Conservation (phyloP, 2,888 invertebrate species). For the Dasysyrphus tricinctus region DNA sequence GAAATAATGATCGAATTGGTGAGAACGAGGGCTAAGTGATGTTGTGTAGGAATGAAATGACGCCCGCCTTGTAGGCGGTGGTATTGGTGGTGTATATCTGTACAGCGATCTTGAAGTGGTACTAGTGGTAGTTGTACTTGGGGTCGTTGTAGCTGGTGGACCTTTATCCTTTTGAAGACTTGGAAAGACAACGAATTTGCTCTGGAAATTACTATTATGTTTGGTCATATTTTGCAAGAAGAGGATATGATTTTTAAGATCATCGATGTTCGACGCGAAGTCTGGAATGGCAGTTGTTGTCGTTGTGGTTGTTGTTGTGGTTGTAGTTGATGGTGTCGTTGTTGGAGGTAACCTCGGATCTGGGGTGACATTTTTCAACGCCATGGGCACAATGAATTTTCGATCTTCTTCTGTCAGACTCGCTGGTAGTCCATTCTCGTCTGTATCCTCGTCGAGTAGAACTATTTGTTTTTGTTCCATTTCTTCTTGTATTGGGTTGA, state of each 20-base stretch:
- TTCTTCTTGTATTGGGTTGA: conserved; percentile 82
- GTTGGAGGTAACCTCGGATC: conserved; percentile 78
- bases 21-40: conserved; percentile 42
- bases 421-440: conserved; percentile 82
- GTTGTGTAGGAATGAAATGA: conserved; percentile 78
- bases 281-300: conserved; percentile 77
- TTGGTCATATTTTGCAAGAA: conserved; percentile 83
- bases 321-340: conserved; percentile 76
- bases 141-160: conserved; percentile 56
- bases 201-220: conserved; percentile 82
- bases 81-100: conserved; percentile 80
- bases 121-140: conserved; percentile 72
- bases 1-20: conserved; percentile 78
- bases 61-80: conserved; percentile 80
- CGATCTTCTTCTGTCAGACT: conserved; percentile 82
- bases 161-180: conserved; percentile 81
- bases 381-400: conserved; percentile 83
- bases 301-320: conserved; percentile 77
- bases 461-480: conserved; percentile 83
- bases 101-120: conserved; percentile 79
- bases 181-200: conserved; percentile 83
- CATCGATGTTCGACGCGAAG: conserved; percentile 82
- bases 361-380: conserved; percentile 82
- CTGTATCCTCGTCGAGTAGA: conserved; percentile 82
- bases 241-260: conserved; percentile 82